A percentile compares a stretch with the other conserved stretches of the same genome.
phyloP scores from a whole-genome alignment of 1,140 invertebrate species.

The Drosophila lowei region DNA sequence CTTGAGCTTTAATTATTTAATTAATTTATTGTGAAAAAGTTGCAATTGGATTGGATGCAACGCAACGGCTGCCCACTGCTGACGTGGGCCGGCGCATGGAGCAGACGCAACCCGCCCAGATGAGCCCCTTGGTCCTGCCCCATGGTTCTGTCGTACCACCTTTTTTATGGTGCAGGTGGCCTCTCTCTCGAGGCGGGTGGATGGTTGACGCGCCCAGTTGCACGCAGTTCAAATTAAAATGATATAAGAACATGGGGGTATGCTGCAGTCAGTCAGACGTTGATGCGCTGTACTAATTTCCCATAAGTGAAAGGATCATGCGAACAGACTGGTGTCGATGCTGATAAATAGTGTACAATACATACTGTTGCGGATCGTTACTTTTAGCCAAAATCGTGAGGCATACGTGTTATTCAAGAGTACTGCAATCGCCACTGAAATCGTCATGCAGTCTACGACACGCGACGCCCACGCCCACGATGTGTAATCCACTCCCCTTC shows the following conservation, averaged over 20 bases:
- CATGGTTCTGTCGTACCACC: neutral
- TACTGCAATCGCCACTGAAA: slow-evolving; percentile 7
- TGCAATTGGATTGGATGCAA: slow-evolving; percentile 68
- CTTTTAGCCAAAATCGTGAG: neutral
- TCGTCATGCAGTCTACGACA: slow-evolving; percentile 80
- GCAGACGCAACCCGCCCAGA: slow-evolving; percentile 2
- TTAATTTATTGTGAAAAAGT: slow-evolving; percentile 76
- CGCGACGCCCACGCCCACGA: slow-evolving; percentile 65
- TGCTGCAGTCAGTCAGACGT: too few relatives aligned
- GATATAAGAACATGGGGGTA: slow-evolving; percentile 22
- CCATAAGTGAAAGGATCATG: slow-evolving; percentile 2
- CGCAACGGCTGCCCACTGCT: too few relatives aligned
- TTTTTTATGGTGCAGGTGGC: slow-evolving; percentile 66
- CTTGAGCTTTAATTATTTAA: slow-evolving; percentile 79
- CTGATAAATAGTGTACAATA: neutral
- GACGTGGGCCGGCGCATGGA: slow-evolving; percentile 15
- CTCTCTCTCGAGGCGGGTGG: neutral
- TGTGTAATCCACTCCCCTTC: neutral
- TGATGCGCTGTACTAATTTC: too few relatives aligned
- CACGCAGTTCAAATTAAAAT: slow-evolving; percentile 68
- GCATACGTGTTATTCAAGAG: too few relatives aligned
- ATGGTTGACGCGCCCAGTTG: slow-evolving; percentile 70
- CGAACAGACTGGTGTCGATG: neutral
- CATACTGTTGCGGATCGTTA: neutral
- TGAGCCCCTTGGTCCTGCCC: neutral